phyloP scores from a whole-genome alignment of 2,888 invertebrate genomes.

The Lomographa bimaculata region DNA sequence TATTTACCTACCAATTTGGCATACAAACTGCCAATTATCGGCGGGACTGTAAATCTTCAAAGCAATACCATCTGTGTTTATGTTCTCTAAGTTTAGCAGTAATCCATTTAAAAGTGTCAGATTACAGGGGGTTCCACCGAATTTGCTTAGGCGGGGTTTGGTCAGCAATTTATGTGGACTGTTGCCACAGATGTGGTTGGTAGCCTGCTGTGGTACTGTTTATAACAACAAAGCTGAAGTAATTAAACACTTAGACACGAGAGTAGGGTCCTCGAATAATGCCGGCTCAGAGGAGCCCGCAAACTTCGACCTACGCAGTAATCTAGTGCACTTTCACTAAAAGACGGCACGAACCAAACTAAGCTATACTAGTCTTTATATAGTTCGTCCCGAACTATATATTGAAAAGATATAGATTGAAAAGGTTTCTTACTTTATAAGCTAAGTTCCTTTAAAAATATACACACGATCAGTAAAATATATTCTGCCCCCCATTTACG shows the following conservation, averaged over 20 bases:
- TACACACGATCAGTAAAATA: too few species aligned
- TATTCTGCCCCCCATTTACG: too few species aligned
- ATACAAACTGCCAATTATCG: conserved; percentile 22
- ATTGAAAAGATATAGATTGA: too few species aligned
- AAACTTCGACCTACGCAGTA: conserved; percentile 26
- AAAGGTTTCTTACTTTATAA: too few species aligned
- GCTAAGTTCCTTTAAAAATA: too few species aligned
- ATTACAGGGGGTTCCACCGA: conserved; percentile 60
- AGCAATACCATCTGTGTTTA: conserved; percentile 52
- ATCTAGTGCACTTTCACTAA: conserved; percentile 21
- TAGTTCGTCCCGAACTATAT: too few species aligned
- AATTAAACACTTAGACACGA: conserved; percentile 68
- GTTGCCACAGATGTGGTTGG: conserved; percentile 60
- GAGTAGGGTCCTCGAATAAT: conserved; percentile 40
- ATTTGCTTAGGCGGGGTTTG: conserved; percentile 65
- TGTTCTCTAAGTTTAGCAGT: conserved; percentile 52
- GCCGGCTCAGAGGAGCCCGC: conserved; percentile 16
- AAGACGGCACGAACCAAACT: too few species aligned
- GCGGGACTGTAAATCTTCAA: conserved; percentile 26
- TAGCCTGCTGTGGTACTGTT: conserved; percentile 56
- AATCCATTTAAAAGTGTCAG: conserved; percentile 73
- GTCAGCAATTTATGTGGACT: conserved; percentile 68
- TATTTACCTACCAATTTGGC: too few species aligned
- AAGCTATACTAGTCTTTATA: too few species aligned
- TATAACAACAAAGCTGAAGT: conserved; percentile 71